Evolutionary conservation across 2,888 invertebrate species (phyloP), one percentile per base, ranked within the genome.

Genomic region (Caenorhabditis wallacei): DNA sequence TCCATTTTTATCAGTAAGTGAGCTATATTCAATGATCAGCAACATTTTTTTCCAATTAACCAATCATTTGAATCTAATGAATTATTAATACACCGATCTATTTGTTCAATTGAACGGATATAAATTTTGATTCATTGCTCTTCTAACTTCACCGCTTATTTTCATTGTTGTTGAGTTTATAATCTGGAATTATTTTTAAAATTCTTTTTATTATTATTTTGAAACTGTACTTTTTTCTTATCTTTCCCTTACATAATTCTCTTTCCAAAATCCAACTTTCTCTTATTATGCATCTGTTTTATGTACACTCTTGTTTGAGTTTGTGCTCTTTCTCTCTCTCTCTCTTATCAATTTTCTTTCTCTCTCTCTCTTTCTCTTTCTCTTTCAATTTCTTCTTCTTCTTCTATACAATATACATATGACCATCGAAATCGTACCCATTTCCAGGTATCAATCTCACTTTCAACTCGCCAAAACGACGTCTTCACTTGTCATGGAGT

Each of bases 401-500:
- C 24, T 43, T 48, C 18, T 51, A 48, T 24, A 43, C 22, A 18
- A 48, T 56, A 18, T 46, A 59, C 66, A 75, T 76, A 68, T 68
- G 61, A 68, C 61, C 30, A 8, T 30, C n/a, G 43, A 43, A 48
- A 61, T 61, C 57, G 46, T 68, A 61, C 51, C 56, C 53, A 40
- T 35, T 78, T 76, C 53, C 78, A 76, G 76, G 75, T 46, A 18
- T 63, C 74, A 30, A 30, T 46, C 37, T 48, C 40, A 30, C 18
- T 54, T 48, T 20, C 56, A 20, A 37, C 7, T 24, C 43, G 26
- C 56, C 75, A 51, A 66, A 46, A 54, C 53, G 37, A 46, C 66
- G 30, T 48, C 48, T 48, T 24, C 56, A 63, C 57, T 64, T 11
- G 57, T 48, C 46, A 76, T 76, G 76, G 76, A 76, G 37, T 51